Evolutionary conservation across 2,797 vertebrate genomes (phyloP).

Genomic region (Phyllotis vaccarum): DNA sequence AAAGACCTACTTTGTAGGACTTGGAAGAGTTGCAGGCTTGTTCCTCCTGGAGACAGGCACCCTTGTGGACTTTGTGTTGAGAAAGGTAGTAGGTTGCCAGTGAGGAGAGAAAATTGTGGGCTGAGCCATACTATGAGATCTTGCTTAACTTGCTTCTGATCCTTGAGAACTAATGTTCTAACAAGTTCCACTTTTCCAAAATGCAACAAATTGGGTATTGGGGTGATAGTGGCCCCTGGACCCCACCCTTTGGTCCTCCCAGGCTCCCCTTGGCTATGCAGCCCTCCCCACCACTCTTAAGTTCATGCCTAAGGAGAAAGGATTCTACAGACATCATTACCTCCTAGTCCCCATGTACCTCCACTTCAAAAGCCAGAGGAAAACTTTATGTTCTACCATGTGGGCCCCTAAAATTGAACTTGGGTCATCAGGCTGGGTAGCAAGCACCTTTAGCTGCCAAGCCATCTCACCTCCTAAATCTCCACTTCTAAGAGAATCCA

Average conservation of each 20-base stretch:
- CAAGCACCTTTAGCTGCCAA: background rate
- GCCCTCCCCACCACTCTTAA: slow-evolving; percentile 33
- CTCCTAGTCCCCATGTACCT: background rate
- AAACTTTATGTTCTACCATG: background rate
- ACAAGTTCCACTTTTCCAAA: slow-evolving; percentile 17
- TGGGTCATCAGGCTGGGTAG: background rate
- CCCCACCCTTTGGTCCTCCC: slow-evolving; percentile 12
- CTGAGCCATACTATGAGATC: background rate
- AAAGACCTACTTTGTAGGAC: slow-evolving; percentile 26
- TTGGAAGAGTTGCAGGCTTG: background rate
- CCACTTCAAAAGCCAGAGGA: background rate
- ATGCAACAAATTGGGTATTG: background rate
- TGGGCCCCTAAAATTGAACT: background rate
- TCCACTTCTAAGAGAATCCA: background rate
- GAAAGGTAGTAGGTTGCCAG: background rate
- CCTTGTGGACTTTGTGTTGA: background rate
- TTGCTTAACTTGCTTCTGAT: slow-evolving; percentile 1
- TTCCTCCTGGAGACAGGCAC: background rate
- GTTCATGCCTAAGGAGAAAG: background rate
- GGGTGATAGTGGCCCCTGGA: background rate
- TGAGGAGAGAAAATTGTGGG: background rate
- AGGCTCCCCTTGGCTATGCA: slow-evolving; percentile 76
- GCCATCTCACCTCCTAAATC: background rate
- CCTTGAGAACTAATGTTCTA: background rate
- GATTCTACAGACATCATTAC: background rate